Evolutionary conservation across 1,140 invertebrate genomes (phyloP).

Genomic region (Bilobella aurantiaca): DNA sequence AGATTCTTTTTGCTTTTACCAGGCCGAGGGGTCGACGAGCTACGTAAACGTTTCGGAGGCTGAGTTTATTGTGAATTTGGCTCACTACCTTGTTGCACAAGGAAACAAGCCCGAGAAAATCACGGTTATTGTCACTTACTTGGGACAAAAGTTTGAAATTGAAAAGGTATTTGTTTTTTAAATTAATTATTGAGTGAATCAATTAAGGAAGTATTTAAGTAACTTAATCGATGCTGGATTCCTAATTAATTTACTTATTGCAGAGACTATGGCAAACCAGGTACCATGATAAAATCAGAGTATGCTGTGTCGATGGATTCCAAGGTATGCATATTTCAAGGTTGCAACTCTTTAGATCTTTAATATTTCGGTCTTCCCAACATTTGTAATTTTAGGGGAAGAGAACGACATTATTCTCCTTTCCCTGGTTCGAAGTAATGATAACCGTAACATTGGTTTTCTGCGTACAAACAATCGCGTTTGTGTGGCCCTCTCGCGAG

Average conservation of each 20-base stretch:
- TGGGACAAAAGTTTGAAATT: slow-evolving; percentile 44
- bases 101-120: slow-evolving; percentile 50
- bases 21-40: slow-evolving; percentile 43
- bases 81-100: slow-evolving; percentile 50
- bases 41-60: slow-evolving; percentile 52
- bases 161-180: slow-evolving; percentile 29
- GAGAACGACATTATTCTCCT: slow-evolving; percentile 73
- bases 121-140: slow-evolving; percentile 56
- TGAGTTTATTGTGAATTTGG: slow-evolving; percentile 45
- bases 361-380: background rate
- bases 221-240: background rate
- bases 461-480: slow-evolving; percentile 62
- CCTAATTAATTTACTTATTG: slow-evolving; percentile 15
- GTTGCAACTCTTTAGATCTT: background rate
- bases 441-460: slow-evolving; percentile 61
- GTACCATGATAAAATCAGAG: slow-evolving; percentile 47
- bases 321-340: slow-evolving; percentile 53
- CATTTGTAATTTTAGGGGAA: slow-evolving; percentile 43
- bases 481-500: slow-evolving; percentile 72
- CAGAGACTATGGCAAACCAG: slow-evolving; percentile 29
- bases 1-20: slow-evolving; percentile 7
- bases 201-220: too few species aligned
- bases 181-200: too few species aligned
- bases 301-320: slow-evolving; percentile 63
- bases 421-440: slow-evolving; percentile 67